Evolutionary conservation across 2,797 vertebrate genomes (phyloP).

Genomic region (Tokudaia muenninki): DNA sequence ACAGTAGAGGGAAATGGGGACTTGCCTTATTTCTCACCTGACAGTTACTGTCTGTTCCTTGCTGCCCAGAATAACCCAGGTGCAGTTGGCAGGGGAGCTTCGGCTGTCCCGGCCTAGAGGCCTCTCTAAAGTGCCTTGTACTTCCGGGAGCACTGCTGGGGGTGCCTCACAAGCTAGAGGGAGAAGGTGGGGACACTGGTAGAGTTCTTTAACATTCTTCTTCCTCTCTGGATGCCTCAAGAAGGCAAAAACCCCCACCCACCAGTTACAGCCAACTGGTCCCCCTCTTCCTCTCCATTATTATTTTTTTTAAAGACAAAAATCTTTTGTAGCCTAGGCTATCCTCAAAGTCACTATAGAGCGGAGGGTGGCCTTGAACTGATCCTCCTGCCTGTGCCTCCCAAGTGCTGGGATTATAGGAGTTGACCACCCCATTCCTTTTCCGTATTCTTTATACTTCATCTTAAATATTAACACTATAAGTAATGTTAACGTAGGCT

Average conservation of each 20-base stretch:
- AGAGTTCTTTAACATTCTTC: not conserved
- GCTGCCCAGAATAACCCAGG: slow-evolving; percentile 90
- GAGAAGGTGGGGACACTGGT: not conserved
- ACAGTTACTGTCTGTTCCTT: slow-evolving; percentile 89
- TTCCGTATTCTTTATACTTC: not conserved
- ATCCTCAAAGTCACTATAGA: not conserved
- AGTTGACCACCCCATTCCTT: not conserved
- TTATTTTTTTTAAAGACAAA: not conserved
- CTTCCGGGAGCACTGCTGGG: slow-evolving; percentile 72
- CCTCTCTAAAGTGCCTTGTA: slow-evolving; percentile 80
- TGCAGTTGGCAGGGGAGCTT: slow-evolving; percentile 86
- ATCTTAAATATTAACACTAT: not conserved
- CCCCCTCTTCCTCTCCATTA: not conserved
- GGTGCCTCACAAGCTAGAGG: slow-evolving; percentile 71
- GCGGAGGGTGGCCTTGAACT: not conserved
- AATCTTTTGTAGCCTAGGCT: not conserved
- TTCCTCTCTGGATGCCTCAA: not conserved
- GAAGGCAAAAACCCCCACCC: not conserved
- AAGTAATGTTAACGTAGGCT: not conserved
- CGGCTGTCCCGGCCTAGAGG: slow-evolving; percentile 70
- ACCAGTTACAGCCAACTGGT: not conserved
- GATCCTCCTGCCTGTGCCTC: not conserved
- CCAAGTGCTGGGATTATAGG: not conserved
- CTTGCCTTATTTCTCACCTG: slow-evolving; percentile 87
- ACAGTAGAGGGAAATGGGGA: not conserved